A percentile compares a stretch with the other conserved stretches of the same genome.
Evolutionary conservation across 2,888 invertebrate genomes (phyloP).

Genomic region (Dolomedes plantarius): DNA sequence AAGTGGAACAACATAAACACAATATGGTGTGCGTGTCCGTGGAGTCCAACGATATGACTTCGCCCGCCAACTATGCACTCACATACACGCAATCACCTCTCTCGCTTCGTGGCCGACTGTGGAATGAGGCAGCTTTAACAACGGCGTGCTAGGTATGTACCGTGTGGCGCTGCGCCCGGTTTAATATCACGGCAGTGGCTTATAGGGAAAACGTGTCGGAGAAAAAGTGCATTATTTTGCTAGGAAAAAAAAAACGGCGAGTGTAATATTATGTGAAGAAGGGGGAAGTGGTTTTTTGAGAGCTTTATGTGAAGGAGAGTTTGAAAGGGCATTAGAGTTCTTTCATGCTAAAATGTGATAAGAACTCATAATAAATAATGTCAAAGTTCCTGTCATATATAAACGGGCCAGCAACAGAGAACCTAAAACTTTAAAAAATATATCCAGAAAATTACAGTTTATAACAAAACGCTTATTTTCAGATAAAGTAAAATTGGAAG

Average conservation of each 20-base stretch:
- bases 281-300: not conserved
- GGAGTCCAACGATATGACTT: not conserved
- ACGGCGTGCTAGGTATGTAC: not conserved
- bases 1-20: not conserved
- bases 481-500: too few species aligned
- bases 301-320: not conserved
- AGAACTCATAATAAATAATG: not conserved
- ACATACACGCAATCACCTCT: not conserved
- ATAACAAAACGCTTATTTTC: too few species aligned
- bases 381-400: too few species aligned
- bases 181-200: conserved; percentile 14
- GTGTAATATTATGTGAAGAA: not conserved
- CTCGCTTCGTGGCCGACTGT: not conserved
- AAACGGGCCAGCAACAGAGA: too few species aligned
- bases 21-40: not conserved
- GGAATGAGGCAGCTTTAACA: not conserved
- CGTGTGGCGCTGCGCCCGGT: conserved; percentile 16
- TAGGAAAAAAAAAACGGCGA: not conserved
- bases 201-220: conserved; percentile 13
- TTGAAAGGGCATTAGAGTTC: not conserved
- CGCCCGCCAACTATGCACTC: not conserved
- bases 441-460: too few species aligned
- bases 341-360: too few species aligned
- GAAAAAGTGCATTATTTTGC: conserved; percentile 12
- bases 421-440: too few species aligned